Evolutionary conservation across 2,888 invertebrate species (phyloP), one percentile per base, ranked within the genome.

Genomic region (Lapara coniferarum): DNA sequence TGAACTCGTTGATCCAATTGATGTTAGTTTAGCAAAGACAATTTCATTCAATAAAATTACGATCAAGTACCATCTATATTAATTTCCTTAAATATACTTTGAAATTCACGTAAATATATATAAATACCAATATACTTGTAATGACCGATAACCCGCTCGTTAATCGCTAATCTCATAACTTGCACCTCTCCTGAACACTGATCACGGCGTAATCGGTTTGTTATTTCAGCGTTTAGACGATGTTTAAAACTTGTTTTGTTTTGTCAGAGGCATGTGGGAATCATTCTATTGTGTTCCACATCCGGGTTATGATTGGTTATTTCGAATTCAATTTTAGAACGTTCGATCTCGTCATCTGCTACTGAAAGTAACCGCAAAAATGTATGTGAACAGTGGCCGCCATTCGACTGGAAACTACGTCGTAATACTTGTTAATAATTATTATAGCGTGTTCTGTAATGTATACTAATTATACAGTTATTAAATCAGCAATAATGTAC

Each of bases 241-340:
- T 88, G 89, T 90, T 91, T 86, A 88, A 90, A 85, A 89, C 85
- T 86, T 88, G 91, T 91, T 90, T 89, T 90, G 92, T 91, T 92
- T 90, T 88, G 88, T 90, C 87, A 85, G 85, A 88, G 89, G 90
- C 93, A 93, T 93, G 91, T 93, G 93, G 93, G 92, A 93, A 92
- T 93, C 91, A 92, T 92, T 91, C 88, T 88, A 92, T 92, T 93
- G 93, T 91, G 84, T 86, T 89, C 84, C 79, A 88, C 90, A 89
- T 92, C 93, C 92, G 90, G 90, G 88, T 88, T 90, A 88, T 88
- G 87, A 91, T 89, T 90, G 86, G 83, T 80, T 84, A 82, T 83
- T 85, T 81, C 81, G 74, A 79, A 82, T 83, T 85, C 85, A 85
- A 85, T 85, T 88, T 87, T 84, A 84, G 81, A 81, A 76, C 77